Conservation (phyloP, 2,888 invertebrate species). For the Dynastes grantii region DNA sequence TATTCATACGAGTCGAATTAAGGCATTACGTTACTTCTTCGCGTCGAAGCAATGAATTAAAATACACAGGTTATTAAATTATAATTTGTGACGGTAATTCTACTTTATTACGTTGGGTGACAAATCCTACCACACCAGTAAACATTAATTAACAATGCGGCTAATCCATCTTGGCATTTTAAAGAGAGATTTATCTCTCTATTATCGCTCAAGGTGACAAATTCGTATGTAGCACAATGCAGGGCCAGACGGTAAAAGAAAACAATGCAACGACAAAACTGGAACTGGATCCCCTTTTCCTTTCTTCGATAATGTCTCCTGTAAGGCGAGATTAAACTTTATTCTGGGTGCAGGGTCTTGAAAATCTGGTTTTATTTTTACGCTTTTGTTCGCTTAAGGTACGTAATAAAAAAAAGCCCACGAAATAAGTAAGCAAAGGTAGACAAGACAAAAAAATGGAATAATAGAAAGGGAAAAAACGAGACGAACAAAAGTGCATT, state of each 20-base stretch:
- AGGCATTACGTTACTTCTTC: too few relatives aligned
- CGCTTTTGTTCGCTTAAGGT: constrained; percentile 25
- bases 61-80: not conserved
- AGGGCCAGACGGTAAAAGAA: not conserved
- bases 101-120: constrained; percentile 1
- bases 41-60: too few relatives aligned
- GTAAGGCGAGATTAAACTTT: constrained; percentile 17
- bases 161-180: constrained; percentile 1
- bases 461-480: constrained; percentile 12
- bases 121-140: constrained; percentile 8
- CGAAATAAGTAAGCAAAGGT: not conserved
- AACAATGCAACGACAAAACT: constrained; percentile 14
- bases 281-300: constrained; percentile 21
- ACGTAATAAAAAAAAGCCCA: constrained; percentile 2
- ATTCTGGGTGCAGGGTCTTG: not conserved
- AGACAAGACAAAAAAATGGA: constrained; percentile 12
- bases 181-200: constrained; percentile 33
- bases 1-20: too few relatives aligned
- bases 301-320: not conserved
- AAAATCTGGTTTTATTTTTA: constrained; percentile 26
- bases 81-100: constrained; percentile 17
- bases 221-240: constrained; percentile 26
- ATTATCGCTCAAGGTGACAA: constrained; percentile 33
- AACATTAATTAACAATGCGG: constrained; percentile 7
- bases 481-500: constrained; percentile 35